Evolutionary conservation across 1,140 invertebrate species (phyloP).

Genomic region (Palaemon carinicauda): DNA sequence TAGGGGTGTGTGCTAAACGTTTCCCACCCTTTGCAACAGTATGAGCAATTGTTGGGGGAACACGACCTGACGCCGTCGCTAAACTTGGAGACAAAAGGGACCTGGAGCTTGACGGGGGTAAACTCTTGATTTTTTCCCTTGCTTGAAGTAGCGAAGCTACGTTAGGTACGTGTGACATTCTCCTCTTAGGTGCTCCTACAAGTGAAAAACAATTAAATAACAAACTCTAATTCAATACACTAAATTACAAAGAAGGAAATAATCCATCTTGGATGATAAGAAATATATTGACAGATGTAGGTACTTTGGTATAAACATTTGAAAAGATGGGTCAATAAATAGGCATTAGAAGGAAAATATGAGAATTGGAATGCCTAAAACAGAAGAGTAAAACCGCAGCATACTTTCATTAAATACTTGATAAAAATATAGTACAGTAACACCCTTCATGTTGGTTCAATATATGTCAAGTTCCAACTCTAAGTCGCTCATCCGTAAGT

Average conservation of each 20-base stretch:
- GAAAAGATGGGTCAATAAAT: no score
- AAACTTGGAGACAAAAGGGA: background rate
- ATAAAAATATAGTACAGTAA: no score
- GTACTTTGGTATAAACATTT: no score
- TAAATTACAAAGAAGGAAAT: background rate
- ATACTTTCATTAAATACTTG: no score
- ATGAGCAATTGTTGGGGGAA: conserved; percentile 70
- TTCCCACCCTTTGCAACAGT: conserved; percentile 73
- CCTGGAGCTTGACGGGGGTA: background rate
- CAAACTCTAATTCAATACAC: background rate
- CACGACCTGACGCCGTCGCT: background rate
- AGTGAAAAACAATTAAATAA: background rate
- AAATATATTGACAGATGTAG: no score
- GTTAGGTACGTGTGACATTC: conserved; percentile 62
- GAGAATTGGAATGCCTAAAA: no score
- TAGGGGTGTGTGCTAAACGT: conserved; percentile 76
- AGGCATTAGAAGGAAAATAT: no score
- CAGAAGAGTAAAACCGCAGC: no score
- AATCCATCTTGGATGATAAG: no score
- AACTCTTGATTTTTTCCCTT: conserved; percentile 20
- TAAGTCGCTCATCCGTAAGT: no score
- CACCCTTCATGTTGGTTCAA: no score
- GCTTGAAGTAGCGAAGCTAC: conserved; percentile 49
- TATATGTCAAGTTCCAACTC: no score
- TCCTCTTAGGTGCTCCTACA: conserved; percentile 42